Conservation (phyloP, 2,888 invertebrate species). For the Hirudinaria manillensis region DNA sequence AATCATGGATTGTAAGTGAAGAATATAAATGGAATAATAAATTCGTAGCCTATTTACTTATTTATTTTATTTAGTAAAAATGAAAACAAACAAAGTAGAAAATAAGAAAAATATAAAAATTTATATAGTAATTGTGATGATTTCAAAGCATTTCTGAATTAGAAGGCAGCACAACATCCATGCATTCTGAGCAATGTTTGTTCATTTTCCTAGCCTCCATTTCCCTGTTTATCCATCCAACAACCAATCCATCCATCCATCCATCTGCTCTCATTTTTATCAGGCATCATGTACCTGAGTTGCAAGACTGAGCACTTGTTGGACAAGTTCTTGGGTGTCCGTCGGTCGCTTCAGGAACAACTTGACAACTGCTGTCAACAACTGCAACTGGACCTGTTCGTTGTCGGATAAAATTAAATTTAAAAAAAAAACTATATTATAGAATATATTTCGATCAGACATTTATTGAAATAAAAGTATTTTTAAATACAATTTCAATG, state of each 20-base stretch:
- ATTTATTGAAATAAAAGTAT: neutral
- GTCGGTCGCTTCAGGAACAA: conserved; percentile 94
- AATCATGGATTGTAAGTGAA: neutral
- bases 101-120: too few relatives aligned
- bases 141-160: too few relatives aligned
- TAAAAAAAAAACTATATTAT: neutral
- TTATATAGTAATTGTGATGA: too few relatives aligned
- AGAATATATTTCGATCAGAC: neutral
- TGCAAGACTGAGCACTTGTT: conserved; percentile 66
- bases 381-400: conserved; percentile 71
- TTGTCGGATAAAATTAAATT: conserved; percentile 5
- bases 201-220: too few relatives aligned
- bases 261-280: too few relatives aligned
- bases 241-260: too few relatives aligned
- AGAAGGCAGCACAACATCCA: too few relatives aligned
- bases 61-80: too few relatives aligned
- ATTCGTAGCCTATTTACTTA: neutral
- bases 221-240: too few relatives aligned
- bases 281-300: conserved; percentile 52
- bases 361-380: conserved; percentile 95
- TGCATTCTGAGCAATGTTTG: too few relatives aligned
- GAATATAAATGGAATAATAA: neutral
- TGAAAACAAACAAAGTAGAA: too few relatives aligned
- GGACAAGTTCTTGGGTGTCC: conserved; percentile 95
- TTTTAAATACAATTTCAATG: neutral